Evolutionary conservation across 2,797 vertebrate genomes (phyloP).

Genomic region (Pipistrellus pipistrellus): DNA sequence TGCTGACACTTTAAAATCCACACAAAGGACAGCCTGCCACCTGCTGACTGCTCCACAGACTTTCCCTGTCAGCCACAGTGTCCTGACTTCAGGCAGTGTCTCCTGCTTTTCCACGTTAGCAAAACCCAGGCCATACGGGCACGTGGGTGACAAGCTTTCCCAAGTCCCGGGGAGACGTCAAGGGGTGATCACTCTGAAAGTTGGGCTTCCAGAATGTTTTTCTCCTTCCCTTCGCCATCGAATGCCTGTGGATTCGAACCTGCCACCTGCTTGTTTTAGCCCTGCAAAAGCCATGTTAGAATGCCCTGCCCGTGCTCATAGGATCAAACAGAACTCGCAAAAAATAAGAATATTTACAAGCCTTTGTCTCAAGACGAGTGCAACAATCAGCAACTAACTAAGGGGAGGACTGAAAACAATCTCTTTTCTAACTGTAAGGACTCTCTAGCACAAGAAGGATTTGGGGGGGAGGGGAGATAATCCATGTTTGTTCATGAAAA

Average conservation of each 20-base stretch:
- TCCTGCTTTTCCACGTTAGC: not conserved
- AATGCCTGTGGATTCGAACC: not conserved
- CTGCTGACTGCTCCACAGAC: slow-evolving; percentile 76
- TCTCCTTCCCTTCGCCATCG: not conserved
- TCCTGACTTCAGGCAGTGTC: not conserved
- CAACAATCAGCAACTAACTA: not conserved
- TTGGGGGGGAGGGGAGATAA: not conserved
- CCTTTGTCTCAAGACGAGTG: not conserved
- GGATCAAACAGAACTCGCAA: not conserved
- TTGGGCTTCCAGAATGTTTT: not conserved
- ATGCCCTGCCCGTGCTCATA: not conserved
- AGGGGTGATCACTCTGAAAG: not conserved
- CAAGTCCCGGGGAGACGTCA: not conserved
- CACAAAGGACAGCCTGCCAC: slow-evolving; percentile 82
- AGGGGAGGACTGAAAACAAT: not conserved
- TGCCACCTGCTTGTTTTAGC: not conserved
- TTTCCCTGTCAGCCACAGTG: not conserved
- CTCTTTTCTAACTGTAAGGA: slow-evolving; percentile 21
- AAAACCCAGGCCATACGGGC: fast-evolving
- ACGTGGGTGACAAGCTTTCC: not conserved
- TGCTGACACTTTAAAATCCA: not conserved
- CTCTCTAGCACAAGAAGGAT: not conserved
- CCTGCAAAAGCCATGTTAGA: not conserved
- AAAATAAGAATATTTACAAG: not conserved
- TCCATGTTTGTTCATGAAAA: not conserved